Evolutionary conservation across 2,113 vertebrate species (phyloP).

Genomic region (Progne subis): DNA sequence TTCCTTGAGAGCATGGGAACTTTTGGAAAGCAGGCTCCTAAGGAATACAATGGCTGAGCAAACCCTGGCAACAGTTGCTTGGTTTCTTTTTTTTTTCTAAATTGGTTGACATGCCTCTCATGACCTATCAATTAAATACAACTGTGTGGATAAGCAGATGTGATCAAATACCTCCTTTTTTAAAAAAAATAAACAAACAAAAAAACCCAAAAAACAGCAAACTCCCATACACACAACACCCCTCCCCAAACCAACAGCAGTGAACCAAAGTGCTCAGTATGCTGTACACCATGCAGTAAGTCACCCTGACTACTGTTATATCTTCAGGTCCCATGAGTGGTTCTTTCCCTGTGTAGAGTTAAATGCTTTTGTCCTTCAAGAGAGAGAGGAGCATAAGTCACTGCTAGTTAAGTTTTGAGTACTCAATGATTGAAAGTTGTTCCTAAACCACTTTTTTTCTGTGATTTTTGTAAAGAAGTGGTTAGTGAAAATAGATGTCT

Average conservation of each 20-base stretch:
- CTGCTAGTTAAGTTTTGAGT: not conserved
- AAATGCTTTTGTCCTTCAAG: not conserved
- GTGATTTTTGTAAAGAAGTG: not conserved
- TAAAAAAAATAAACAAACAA: not conserved
- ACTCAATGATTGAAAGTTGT: not conserved
- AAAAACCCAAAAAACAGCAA: not conserved
- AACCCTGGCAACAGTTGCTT: not conserved
- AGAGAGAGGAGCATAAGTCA: not conserved
- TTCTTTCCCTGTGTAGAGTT: not conserved
- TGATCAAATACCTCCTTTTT: not conserved
- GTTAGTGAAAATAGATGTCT: not conserved
- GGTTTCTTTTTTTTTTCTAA: not conserved
- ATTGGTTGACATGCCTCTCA: not conserved
- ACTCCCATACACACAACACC: not conserved
- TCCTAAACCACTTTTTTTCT: not conserved
- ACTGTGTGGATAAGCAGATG: not conserved
- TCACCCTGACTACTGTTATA: not conserved
- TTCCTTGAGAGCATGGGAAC: not conserved
- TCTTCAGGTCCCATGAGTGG: not conserved
- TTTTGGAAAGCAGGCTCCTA: not conserved
- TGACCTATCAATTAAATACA: not conserved
- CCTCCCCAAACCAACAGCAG: not conserved
- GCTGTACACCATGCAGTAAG: not conserved
- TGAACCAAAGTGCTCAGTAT: not conserved
- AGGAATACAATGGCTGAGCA: not conserved